phyloP scores from a whole-genome alignment of 1,140 invertebrate genomes.

The Chlorops oryzae region DNA sequence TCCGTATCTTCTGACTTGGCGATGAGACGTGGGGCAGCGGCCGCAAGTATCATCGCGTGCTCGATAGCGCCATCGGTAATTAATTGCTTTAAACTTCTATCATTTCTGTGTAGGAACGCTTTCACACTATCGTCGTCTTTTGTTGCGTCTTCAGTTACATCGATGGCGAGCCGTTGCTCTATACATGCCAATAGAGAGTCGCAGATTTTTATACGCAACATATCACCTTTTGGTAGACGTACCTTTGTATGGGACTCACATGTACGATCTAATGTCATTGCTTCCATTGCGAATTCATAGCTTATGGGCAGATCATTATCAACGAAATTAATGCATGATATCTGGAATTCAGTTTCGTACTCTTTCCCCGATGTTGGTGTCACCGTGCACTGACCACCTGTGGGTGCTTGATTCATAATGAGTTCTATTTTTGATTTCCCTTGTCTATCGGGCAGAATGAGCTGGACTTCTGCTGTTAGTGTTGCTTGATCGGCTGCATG shows the following conservation, averaged over 20 bases:
- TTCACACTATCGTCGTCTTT: no score
- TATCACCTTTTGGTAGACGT: neutral
- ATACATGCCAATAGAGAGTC: conserved; percentile 11
- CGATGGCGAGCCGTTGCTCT: neutral
- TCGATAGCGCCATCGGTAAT: conserved; percentile 1
- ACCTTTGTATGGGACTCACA: neutral
- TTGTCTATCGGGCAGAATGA: neutral
- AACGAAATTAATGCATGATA: conserved; percentile 6
- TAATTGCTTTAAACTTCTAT: no score
- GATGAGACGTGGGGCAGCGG: neutral
- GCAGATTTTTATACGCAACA: conserved; percentile 5
- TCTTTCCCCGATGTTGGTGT: conserved; percentile 3
- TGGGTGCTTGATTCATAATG: conserved; percentile 5
- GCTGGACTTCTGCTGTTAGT: neutral
- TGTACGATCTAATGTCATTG: conserved; percentile 10
- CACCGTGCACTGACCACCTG: conserved; percentile 1
- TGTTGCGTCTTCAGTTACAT: conserved; percentile 1
- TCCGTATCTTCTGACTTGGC: neutral
- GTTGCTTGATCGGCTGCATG: neutral
- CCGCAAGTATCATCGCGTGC: conserved; percentile 5
- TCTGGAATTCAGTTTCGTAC: conserved; percentile 10
- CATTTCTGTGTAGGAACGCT: no score
- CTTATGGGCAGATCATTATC: conserved; percentile 6
- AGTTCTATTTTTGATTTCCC: no score
- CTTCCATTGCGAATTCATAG: conserved; percentile 5